These are phyloP conservation scores for Ephialtes manifestator DNA, from an alignment of 2,888 invertebrate genomes.

Conservation along the genomic window DNA sequence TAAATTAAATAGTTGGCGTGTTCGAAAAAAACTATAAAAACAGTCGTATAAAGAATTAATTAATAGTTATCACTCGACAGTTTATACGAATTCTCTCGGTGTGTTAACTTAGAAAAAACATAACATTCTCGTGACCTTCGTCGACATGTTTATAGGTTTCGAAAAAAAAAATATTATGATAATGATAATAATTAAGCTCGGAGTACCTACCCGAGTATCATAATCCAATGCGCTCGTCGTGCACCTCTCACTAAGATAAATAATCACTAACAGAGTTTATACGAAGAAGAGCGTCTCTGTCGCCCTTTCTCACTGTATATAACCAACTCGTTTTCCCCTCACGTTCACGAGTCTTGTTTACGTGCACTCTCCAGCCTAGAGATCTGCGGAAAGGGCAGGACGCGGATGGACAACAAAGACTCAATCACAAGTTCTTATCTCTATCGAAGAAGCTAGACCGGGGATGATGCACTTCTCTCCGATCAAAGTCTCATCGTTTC, in stretches of 20 bases:
- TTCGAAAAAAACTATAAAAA: too few species aligned
- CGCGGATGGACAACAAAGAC: neutral
- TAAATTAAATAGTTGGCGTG: too few species aligned
- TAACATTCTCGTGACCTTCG: neutral
- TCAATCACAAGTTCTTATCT: neutral
- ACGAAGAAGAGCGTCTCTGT: constrained; percentile 20
- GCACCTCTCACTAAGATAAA: constrained; percentile 64
- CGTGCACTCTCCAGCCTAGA: neutral
- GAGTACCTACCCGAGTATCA: constrained; percentile 65
- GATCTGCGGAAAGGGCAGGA: neutral
- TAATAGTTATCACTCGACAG: too few species aligned
- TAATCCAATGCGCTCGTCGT: constrained; percentile 68
- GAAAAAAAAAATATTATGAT: neutral
- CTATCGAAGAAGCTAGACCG: neutral
- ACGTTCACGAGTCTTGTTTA: constrained; percentile 10
- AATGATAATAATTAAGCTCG: neutral
- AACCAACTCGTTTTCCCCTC: neutral
- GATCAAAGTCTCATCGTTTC: constrained; percentile 54
- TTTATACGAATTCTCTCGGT: neutral
- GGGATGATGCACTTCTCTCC: constrained; percentile 9
- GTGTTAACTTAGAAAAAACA: neutral
- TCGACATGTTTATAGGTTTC: neutral
- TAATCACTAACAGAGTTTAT: constrained; percentile 35
- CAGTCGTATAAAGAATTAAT: too few species aligned
- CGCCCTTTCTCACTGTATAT: constrained; percentile 17